Evolutionary conservation across 1,140 invertebrate genomes (phyloP).

Genomic region (Aporrectodea caliginosa): DNA sequence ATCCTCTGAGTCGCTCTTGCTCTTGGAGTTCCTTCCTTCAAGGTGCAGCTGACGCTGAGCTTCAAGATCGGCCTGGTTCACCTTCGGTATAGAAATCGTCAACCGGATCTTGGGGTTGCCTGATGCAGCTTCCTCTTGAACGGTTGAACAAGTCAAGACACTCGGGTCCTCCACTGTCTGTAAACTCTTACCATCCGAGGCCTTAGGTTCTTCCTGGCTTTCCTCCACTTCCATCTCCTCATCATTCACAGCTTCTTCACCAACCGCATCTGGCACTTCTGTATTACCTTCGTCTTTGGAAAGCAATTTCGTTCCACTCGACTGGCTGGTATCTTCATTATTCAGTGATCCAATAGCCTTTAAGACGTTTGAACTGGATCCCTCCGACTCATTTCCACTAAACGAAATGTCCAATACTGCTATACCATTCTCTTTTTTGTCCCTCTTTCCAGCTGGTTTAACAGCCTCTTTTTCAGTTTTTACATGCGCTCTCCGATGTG

Average conservation of each 20-base stretch:
- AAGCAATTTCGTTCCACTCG: background rate
- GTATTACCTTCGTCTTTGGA: constrained; percentile 5
- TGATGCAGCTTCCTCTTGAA: background rate
- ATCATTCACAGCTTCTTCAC: background rate
- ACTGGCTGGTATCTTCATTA: too few species aligned
- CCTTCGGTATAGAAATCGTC: background rate
- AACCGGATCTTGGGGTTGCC: background rate
- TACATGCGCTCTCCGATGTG: too few species aligned
- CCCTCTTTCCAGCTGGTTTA: background rate
- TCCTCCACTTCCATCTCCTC: background rate
- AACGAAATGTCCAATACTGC: background rate
- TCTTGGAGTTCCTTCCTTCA: background rate
- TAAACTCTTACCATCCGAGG: background rate
- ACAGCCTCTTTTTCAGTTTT: background rate
- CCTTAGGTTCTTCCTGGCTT: background rate
- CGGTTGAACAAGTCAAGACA: too few species aligned
- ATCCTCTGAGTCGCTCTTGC: constrained; percentile 13
- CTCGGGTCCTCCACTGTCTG: too few species aligned
- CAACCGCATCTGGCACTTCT: background rate
- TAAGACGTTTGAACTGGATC: too few species aligned
- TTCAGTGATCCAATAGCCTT: too few species aligned
- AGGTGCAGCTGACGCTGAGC: background rate
- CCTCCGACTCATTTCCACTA: background rate
- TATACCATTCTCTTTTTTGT: background rate
- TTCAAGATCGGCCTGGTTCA: background rate